These are phyloP conservation scores for Halichoeres trimaculatus DNA, from an alignment of 2,113 vertebrate species.

Conservation along the genomic window DNA sequence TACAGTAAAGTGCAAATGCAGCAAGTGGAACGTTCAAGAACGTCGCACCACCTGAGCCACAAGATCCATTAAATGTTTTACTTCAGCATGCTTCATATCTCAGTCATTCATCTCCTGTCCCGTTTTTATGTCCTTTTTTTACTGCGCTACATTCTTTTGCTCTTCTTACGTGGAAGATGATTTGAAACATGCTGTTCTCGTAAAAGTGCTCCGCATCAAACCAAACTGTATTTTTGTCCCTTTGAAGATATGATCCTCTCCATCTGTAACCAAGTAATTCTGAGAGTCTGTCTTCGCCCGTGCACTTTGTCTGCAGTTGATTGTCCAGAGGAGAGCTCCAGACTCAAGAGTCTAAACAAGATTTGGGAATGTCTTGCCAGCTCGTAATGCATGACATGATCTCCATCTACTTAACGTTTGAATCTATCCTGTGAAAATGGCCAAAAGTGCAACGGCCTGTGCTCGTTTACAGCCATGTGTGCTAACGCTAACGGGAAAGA, in stretches of 20 bases:
- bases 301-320: constrained; percentile 72
- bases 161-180: constrained; percentile 60
- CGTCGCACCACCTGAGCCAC: constrained; percentile 39
- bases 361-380: constrained; percentile 59
- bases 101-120: constrained; percentile 24
- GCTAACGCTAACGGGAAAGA: constrained; percentile 54
- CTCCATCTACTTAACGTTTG: constrained; percentile 59
- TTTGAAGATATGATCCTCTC: constrained; percentile 79
- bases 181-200: constrained; percentile 71
- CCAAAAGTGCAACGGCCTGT: constrained; percentile 57
- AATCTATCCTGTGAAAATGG: constrained; percentile 63
- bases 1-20: constrained; percentile 46
- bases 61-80: constrained; percentile 44
- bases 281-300: constrained; percentile 69
- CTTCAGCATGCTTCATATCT: constrained; percentile 26
- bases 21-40: constrained; percentile 46
- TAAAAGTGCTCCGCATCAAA: constrained; percentile 72
- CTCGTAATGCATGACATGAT: constrained; percentile 62
- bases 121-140: constrained; percentile 55
- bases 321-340: constrained; percentile 61
- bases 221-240: constrained; percentile 67
- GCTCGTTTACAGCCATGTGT: constrained; percentile 69
- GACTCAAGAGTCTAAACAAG: constrained; percentile 62
- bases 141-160: constrained; percentile 57
- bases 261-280: constrained; percentile 73